Evolutionary conservation across 1,140 invertebrate species (phyloP).

Genomic region (Drosophila baimaii): DNA sequence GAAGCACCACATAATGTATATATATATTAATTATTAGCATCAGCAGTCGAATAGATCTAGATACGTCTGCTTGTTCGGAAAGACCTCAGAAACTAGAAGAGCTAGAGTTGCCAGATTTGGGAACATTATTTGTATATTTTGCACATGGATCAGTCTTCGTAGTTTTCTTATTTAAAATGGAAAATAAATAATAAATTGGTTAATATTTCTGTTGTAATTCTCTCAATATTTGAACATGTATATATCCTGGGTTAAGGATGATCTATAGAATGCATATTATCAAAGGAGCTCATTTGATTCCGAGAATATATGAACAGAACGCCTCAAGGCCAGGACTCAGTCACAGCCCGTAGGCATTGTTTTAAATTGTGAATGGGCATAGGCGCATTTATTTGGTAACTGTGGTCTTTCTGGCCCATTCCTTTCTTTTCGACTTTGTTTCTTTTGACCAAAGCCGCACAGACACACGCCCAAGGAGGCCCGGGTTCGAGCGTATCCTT

Average conservation of each 20-base stretch:
- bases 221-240: not conserved
- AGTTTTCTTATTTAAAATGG: not conserved
- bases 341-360: conserved; percentile 34
- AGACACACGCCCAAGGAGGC: conserved; percentile 32
- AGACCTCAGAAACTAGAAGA: too few relatives aligned
- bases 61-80: too few relatives aligned
- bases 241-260: not conserved
- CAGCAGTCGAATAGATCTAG: too few relatives aligned
- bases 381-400: conserved; percentile 41
- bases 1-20: too few relatives aligned
- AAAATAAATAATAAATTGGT: not conserved
- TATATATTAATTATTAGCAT: too few relatives aligned
- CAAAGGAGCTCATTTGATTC: conserved; percentile 33
- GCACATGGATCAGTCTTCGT: too few relatives aligned
- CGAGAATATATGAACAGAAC: conserved; percentile 36
- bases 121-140: too few relatives aligned
- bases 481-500: conserved; percentile 49
- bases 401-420: conserved; percentile 25
- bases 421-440: conserved; percentile 29
- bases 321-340: conserved; percentile 38
- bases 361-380: conserved; percentile 48
- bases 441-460: conserved; percentile 48
- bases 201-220: not conserved
- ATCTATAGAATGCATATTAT: conserved; percentile 29
- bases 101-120: too few relatives aligned